Conservation (phyloP, 2,113 vertebrate species). For the Indicator indicator region DNA sequence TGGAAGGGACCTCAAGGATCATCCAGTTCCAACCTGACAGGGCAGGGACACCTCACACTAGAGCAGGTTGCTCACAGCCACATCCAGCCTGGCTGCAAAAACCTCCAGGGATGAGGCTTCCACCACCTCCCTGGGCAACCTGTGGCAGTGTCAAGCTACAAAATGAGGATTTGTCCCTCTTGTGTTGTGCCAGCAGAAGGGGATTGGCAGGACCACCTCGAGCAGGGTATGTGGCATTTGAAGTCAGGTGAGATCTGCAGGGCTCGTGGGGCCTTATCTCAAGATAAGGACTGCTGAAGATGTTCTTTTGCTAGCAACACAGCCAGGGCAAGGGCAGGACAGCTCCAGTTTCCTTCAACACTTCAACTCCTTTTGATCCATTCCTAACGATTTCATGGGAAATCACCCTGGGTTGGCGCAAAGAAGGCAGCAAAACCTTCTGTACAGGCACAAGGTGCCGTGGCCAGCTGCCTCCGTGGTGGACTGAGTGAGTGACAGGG, state of each 20-base stretch:
- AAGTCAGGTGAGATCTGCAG: neutral
- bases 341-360: neutral
- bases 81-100: no score
- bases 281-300: neutral
- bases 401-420: neutral
- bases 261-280: neutral
- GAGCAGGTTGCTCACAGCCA: no score
- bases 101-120: no score
- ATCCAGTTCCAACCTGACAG: no score
- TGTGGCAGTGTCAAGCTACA: neutral
- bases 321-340: neutral
- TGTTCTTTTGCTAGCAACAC: neutral
- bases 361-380: neutral
- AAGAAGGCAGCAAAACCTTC: neutral
- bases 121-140: no score
- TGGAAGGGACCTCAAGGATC: no score
- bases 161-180: neutral
- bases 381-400: neutral
- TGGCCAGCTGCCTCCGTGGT: neutral
- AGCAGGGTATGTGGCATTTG: accelerated
- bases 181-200: neutral
- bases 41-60: no score
- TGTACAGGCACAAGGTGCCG: accelerated
- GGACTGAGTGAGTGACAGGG: neutral
- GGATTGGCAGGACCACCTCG: neutral